A percentile compares a stretch with the other conserved stretches of the same genome.
phyloP scores from a whole-genome alignment of 1,140 invertebrate species.

The Drosophila triauraria region DNA sequence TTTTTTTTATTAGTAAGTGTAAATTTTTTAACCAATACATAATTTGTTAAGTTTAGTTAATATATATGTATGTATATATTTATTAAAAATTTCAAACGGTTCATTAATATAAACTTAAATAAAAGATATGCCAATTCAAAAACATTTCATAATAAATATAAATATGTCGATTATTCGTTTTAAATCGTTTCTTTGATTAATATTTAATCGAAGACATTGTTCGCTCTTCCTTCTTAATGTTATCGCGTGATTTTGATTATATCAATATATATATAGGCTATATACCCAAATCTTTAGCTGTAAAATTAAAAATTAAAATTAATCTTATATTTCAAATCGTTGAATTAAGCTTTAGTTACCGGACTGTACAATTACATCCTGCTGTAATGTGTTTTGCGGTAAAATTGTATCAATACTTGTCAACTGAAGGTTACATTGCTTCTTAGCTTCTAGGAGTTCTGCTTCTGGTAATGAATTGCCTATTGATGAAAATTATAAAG shows the following conservation, averaged over 20 bases:
- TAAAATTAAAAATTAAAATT: not conserved
- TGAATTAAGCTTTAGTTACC: not conserved
- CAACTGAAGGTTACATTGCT: not conserved
- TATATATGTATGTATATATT: not conserved
- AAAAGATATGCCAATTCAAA: not conserved
- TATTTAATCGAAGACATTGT: slow-evolving; percentile 1
- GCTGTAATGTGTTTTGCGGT: not conserved
- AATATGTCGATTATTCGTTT: not conserved
- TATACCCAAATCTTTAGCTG: slow-evolving; percentile 1
- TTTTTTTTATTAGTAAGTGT: not conserved
- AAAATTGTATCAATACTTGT: not conserved
- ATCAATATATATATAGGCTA: not conserved
- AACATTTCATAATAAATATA: not conserved
- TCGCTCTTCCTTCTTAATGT: not conserved
- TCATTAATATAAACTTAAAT: not conserved
- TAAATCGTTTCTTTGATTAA: not conserved
- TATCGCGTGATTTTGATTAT: not conserved
- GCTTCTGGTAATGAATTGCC: not conserved
- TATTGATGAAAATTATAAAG: not conserved
- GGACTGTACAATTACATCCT: not conserved
- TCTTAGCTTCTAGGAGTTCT: not conserved
- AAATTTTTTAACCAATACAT: not conserved
- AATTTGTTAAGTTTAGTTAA: not conserved
- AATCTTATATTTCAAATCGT: not conserved
- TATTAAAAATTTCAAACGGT: not conserved